Evolutionary conservation across 1,140 invertebrate species (phyloP).

Genomic region (Amphibalanus amphitrite): DNA sequence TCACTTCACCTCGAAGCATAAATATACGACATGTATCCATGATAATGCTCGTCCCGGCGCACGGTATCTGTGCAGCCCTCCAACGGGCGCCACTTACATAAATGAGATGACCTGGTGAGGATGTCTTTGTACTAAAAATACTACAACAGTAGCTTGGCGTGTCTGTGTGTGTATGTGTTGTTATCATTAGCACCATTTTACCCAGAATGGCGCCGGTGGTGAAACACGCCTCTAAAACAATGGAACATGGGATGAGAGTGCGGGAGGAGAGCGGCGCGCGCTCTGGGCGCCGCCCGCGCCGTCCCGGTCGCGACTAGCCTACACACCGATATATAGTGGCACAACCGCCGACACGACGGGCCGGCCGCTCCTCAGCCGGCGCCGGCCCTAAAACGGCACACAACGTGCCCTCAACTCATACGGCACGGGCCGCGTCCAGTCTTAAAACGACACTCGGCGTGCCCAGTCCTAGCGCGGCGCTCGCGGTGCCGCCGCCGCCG

Average conservation of each 20-base stretch:
- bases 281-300: background rate
- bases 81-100: background rate
- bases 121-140: constrained; percentile 2
- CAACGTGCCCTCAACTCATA: no score
- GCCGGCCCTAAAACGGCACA: no score
- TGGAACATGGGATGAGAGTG: background rate
- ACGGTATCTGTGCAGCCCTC: background rate
- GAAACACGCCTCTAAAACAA: background rate
- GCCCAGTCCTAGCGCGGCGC: no score
- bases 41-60: background rate
- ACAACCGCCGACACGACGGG: no score
- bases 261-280: background rate
- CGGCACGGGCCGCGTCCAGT: no score
- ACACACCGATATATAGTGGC: background rate
- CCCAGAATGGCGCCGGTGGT: background rate
- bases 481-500: no score
- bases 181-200: background rate
- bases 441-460: no score
- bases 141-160: background rate
- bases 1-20: background rate
- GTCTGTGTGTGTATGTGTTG: background rate
- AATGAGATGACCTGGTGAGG: background rate
- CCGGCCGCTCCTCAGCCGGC: no score
- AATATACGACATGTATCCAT: background rate
- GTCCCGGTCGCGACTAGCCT: background rate